Evolutionary conservation across 2,113 vertebrate genomes (phyloP), one percentile per base, ranked within the genome.

Genomic region (Myiopsitta monachus): DNA sequence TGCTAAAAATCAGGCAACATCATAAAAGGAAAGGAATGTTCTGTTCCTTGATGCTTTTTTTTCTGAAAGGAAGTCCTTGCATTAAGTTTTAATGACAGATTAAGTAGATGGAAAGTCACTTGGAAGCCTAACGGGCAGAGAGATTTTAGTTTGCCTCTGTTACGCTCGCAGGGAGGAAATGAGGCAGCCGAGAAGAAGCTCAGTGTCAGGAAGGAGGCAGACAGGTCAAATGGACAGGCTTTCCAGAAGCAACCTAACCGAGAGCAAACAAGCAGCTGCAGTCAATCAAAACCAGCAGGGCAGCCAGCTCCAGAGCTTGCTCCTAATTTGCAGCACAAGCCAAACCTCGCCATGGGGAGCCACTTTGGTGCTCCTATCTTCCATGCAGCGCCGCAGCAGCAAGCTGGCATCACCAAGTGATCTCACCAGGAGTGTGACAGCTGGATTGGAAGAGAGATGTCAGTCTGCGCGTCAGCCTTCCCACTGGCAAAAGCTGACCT

Each of bases 141-240:
- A 24, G 67, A 76, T 85, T 89, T 89, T 78, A 82, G 77, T 26
- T 86, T 72, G 69, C 80, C 46, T 80, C 83, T 54, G 69, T 76
- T 38, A 41, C 1, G 7, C 68, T 91, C 0, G 0, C 77, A 41
- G 83, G 46, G 95, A 95, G 91, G 92, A 92, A 95, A 93, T 92
- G 88, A 95, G 52, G 94, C 86, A 82, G 88, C 92, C 49, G 91
- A 82, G 90, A 59, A 96, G 91, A 1, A 92, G 86, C 86, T 76
- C 67, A 43, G 68, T 3, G 0, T 63, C 72, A 70, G 88, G 75
- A 90, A 64, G 84, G 83, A 92, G 94, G 70, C 88, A 90, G 81
- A 68, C 74, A 52, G 91, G 94, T 94, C 95, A 92, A 64, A 82
- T 22, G 13, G 86, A 69, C 80, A 54, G 79, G 54, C 91, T 92